Conservation (phyloP, 2,797 vertebrate genomes). For the Argentina silus region DNA sequence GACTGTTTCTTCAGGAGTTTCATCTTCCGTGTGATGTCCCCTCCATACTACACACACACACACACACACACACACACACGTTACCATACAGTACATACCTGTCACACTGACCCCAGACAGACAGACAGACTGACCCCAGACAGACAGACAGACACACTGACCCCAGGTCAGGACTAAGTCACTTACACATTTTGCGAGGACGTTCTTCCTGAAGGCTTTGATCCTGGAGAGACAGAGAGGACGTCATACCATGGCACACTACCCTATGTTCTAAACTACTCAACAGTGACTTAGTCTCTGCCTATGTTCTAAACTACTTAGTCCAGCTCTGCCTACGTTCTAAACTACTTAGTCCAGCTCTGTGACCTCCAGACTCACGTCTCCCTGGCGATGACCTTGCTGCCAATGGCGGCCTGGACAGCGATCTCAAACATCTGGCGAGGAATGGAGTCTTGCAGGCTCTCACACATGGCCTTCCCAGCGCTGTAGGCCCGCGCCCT, state of each 20-base stretch:
- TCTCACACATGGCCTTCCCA: conserved; percentile 91
- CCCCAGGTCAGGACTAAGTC: conserved; percentile 5
- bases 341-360: too few relatives aligned
- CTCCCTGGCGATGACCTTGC: conserved; percentile 92
- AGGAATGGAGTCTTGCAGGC: conserved; percentile 89
- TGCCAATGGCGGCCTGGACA: conserved; percentile 90
- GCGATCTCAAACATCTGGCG: conserved; percentile 97
- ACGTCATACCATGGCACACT: background rate
- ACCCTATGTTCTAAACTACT: background rate
- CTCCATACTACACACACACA: conserved; percentile 64
- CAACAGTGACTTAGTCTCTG: background rate
- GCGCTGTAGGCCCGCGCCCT: conserved; percentile 84
- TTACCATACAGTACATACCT: conserved; percentile 7
- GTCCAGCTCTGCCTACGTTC: background rate
- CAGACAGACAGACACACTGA: background rate
- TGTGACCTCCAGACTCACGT: conserved; percentile 82
- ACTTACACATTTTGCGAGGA: conserved; percentile 98
- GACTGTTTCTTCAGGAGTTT: conserved; percentile 94
- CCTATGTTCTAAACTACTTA: background rate
- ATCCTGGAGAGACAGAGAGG: conserved; percentile 80
- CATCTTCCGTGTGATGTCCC: conserved; percentile 92
- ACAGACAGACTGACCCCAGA: background rate
- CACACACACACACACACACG: conserved; percentile 7
- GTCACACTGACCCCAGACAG: conserved; percentile 5
- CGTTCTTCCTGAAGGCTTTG: conserved; percentile 93